Conservation (phyloP, 2,797 vertebrate species). For the Coreius guichenoti region DNA sequence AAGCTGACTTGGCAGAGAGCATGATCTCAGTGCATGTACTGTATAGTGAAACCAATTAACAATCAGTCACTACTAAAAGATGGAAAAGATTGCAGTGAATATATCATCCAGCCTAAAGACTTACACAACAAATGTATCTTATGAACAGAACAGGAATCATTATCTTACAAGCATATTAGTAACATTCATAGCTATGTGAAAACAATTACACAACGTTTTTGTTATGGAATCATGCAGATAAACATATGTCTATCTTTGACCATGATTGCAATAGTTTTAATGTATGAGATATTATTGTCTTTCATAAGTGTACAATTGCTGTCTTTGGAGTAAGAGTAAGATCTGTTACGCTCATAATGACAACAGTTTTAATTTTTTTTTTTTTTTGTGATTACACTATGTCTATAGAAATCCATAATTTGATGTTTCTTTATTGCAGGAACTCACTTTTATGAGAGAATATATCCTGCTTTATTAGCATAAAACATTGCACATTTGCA, state of each 20-base stretch:
- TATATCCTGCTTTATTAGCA: conserved; percentile 10
- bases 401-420: conserved; percentile 3
- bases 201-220: background rate
- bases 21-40: conserved; percentile 51
- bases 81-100: background rate
- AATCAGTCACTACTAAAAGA: conserved; percentile 4
- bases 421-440: background rate
- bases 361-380: background rate
- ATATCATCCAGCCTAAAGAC: conserved; percentile 18
- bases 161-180: conserved; percentile 18
- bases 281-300: background rate
- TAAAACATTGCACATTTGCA: conserved; percentile 32
- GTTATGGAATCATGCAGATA: background rate
- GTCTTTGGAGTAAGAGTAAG: conserved; percentile 5
- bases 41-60: conserved; percentile 11
- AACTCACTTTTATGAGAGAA: conserved; percentile 20
- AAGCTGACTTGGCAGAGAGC: conserved; percentile 35
- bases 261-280: background rate
- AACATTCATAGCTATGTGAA: background rate
- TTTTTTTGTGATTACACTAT: background rate
- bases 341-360: background rate
- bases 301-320: background rate
- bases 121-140: background rate
- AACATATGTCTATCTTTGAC: background rate
- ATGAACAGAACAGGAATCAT: background rate